Evolutionary conservation across 2,797 vertebrate genomes (phyloP).

Genomic region (Chiloscyllium punctatum): DNA sequence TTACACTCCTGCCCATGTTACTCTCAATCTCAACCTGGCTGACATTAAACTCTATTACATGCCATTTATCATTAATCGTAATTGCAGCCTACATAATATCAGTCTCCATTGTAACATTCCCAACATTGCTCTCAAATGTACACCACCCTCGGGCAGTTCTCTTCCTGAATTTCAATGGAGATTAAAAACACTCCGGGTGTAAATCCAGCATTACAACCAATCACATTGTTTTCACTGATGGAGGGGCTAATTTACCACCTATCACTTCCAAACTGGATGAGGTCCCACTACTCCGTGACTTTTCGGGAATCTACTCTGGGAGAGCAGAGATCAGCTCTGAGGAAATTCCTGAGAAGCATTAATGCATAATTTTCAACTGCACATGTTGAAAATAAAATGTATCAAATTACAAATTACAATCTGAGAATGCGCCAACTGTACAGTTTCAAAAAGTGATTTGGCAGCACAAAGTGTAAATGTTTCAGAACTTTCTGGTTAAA

Average conservation of each 20-base stretch:
- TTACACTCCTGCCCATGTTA: not conserved
- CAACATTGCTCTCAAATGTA: not conserved
- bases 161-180: not conserved
- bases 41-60: not conserved
- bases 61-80: not conserved
- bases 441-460: not conserved
- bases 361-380: not conserved
- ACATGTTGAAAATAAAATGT: constrained; percentile 13
- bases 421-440: not conserved
- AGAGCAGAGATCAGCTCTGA: not conserved
- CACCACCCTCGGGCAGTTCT: not conserved
- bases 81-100: not conserved
- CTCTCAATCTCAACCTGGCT: not conserved
- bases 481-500: not conserved
- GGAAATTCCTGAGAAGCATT: not conserved
- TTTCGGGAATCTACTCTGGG: not conserved
- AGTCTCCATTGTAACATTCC: not conserved
- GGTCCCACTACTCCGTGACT: not conserved
- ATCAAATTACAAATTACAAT: constrained; percentile 15
- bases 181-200: not conserved
- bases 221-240: not conserved
- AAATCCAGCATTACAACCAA: not conserved
- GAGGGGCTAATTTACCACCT: not conserved
- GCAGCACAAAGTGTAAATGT: not conserved
- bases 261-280: not conserved